Evolutionary conservation across 2,797 vertebrate species (phyloP), one percentile per base, ranked within the genome.

Genomic region (Huso huso): DNA sequence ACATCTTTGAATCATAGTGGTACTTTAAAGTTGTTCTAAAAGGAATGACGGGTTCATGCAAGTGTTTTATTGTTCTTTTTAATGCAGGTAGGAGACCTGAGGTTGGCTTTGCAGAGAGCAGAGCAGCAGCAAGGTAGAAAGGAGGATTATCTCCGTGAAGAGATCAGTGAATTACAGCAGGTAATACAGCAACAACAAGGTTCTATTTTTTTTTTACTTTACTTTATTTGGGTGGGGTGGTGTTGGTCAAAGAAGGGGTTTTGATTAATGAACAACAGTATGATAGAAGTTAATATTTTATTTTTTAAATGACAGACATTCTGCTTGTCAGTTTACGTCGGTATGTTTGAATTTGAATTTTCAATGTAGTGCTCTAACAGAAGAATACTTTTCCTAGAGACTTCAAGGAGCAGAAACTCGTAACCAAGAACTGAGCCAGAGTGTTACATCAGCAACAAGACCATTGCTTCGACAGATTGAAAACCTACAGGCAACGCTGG

Each of bases 101-200:
- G 97, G 74, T 6, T 95, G 76, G 92, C 92, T 0, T 78, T 99
- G 70, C 96, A 99, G 73, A 90, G 94, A 61, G 89, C 93, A 13
- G 97, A 99, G 69, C 96, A 98, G 68, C 90, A 97, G 70, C 91
- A 95, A 78, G 96, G 90, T 62, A 92, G 95, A 64, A 99, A 95
- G 75, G 97, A 99, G 75, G 97, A 99, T 81, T 98, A 96, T 84
- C 84, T 99, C 53, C 91, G 95, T n/a, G 95, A 98, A 69, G 97
- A 99, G 84, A 94, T 99, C 37, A 72, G 86, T 74, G 95, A 98
- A 74, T 85, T 97, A 11, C 96, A 99, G 52, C 92, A 97, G 95
- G 97, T 98, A 81, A 63, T 49, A 53, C 23, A 73, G 66, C 10
- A 13, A 10, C 11, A 48, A 12, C 37, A 37, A 37, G 37, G 37